Evolutionary conservation across 2,797 vertebrate genomes (phyloP).

Genomic region (Megalops cyprinoides): DNA sequence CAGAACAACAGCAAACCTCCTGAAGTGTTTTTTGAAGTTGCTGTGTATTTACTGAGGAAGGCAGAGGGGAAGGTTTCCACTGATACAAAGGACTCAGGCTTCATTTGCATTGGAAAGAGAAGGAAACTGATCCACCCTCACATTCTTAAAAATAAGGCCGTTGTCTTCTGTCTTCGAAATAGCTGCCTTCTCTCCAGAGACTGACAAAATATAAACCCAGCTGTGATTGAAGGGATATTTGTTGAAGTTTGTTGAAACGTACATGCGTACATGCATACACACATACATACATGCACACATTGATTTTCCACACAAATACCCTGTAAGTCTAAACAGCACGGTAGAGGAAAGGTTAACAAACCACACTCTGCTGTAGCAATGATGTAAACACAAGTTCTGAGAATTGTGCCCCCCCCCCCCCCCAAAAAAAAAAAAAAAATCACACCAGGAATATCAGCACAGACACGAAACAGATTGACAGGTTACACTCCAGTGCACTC

Average conservation of each 20-base stretch:
- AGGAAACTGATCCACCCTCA: neutral
- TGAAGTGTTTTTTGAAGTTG: neutral
- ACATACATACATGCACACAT: neutral
- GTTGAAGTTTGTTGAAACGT: neutral
- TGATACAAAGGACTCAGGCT: neutral
- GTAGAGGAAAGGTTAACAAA: neutral
- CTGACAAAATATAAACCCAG: neutral
- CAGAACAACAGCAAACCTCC: neutral
- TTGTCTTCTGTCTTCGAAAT: neutral
- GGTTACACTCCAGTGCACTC: neutral
- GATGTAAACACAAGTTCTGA: neutral
- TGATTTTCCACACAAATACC: neutral
- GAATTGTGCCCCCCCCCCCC: neutral
- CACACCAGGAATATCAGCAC: neutral
- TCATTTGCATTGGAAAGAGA: conserved; percentile 22
- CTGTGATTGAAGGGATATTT: neutral
- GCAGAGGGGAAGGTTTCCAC: neutral
- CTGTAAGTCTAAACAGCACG: neutral
- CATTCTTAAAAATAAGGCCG: neutral
- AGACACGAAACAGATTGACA: conserved; percentile 3
- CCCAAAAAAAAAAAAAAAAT: too few species aligned
- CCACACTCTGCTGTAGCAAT: neutral
- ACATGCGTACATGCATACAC: neutral
- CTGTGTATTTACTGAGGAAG: neutral
- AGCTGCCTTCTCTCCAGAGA: neutral